Evolutionary conservation across 2,888 invertebrate genomes (phyloP).

Genomic region (Cremastinae sp.): DNA sequence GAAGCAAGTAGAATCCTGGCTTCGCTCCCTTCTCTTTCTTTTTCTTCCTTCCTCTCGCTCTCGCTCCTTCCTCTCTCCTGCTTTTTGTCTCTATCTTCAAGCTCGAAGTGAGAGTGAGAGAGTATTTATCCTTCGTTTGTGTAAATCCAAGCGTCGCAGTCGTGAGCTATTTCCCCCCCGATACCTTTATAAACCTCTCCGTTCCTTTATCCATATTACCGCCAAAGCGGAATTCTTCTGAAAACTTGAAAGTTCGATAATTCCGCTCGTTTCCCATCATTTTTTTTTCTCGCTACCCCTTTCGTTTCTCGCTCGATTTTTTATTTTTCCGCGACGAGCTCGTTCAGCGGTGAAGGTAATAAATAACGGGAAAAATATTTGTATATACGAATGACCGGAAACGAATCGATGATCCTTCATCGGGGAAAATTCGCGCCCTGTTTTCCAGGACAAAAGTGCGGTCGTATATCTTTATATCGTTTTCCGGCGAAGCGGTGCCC

Average conservation of each 20-base stretch:
- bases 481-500: background rate
- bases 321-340: slow-evolving; percentile 4
- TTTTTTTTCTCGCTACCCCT: slow-evolving; percentile 1
- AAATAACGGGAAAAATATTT: slow-evolving; percentile 51
- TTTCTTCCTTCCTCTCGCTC: no score
- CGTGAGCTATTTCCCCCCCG: slow-evolving; percentile 26
- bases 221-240: background rate
- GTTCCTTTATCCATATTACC: slow-evolving; percentile 11
- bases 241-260: background rate
- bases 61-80: no score
- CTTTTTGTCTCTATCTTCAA: no score
- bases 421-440: background rate
- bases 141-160: slow-evolving; percentile 37
- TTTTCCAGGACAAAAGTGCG: background rate
- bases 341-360: slow-evolving; percentile 24
- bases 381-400: slow-evolving; percentile 44
- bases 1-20: slow-evolving; percentile 49
- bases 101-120: slow-evolving; percentile 29
- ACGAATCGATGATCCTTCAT: slow-evolving; percentile 47
- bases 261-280: background rate
- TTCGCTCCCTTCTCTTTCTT: slow-evolving; percentile 3
- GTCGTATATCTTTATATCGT: background rate
- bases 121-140: slow-evolving; percentile 52
- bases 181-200: slow-evolving; percentile 21
- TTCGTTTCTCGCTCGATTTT: background rate